A percentile compares a stretch with the other conserved stretches of the same genome.
Evolutionary conservation across 2,797 vertebrate species (phyloP).

Genomic region (Argyrosomus regius): DNA sequence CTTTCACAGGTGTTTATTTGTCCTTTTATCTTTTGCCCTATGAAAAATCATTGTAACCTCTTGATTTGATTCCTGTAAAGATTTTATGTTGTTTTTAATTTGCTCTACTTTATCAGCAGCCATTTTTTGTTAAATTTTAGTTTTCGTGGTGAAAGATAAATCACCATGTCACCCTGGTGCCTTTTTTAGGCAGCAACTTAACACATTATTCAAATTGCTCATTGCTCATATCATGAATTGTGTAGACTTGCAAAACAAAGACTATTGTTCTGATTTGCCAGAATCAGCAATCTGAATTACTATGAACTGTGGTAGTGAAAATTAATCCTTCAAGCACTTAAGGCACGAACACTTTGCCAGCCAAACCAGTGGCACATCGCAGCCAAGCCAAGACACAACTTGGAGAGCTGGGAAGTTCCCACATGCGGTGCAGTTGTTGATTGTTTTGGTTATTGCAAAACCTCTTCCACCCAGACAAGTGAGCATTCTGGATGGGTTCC

Average conservation of each 20-base stretch:
- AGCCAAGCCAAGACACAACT: conserved; percentile 62
- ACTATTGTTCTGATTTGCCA: conserved; percentile 63
- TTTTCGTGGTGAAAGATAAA: background rate
- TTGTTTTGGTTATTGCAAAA: conserved; percentile 71
- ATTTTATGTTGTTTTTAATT: background rate
- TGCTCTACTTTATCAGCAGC: background rate
- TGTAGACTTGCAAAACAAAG: conserved; percentile 64
- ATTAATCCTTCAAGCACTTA: conserved; percentile 68
- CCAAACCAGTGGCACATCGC: conserved; percentile 62
- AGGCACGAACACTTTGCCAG: conserved; percentile 49
- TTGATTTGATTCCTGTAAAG: background rate
- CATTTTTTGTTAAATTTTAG: background rate
- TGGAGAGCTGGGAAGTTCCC: conserved; percentile 65
- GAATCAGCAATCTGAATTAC: conserved; percentile 62
- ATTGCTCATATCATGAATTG: conserved; percentile 12
- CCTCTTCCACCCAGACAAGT: conserved; percentile 48
- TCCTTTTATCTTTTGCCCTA: background rate
- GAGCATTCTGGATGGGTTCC: conserved; percentile 60
- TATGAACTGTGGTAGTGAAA: conserved; percentile 64
- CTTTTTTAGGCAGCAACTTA: background rate
- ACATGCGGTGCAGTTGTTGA: conserved; percentile 57
- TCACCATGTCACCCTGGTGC: background rate
- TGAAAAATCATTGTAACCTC: background rate
- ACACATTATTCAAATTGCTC: background rate
- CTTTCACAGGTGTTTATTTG: background rate